phyloP scores from a whole-genome alignment of 2,113 vertebrate species.

The Orientallactaga bullata region DNA sequence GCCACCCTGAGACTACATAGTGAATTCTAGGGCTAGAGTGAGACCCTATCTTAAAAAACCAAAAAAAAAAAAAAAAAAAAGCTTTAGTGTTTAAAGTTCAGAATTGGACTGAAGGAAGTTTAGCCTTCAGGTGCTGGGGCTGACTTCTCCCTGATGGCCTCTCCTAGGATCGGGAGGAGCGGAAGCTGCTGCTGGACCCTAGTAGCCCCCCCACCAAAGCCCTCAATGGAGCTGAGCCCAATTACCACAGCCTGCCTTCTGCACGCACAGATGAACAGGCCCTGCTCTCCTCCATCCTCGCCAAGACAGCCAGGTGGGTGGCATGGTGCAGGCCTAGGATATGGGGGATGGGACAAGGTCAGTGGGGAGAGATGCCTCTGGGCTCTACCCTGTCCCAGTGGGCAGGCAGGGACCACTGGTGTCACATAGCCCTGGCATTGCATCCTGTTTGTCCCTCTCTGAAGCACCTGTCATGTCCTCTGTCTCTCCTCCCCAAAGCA shows the following conservation, averaged over 20 bases:
- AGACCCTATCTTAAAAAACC: no score
- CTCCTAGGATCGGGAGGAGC: constrained; percentile 89
- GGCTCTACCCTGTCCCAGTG: not conserved
- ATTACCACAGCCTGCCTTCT: constrained; percentile 89
- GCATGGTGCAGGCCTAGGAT: not conserved
- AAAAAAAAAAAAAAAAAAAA: no score
- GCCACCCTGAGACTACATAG: no score
- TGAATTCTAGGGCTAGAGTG: no score
- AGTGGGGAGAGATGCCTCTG: not conserved
- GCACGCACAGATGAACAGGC: constrained; percentile 96
- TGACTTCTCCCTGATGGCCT: constrained; percentile 35
- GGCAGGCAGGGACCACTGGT: not conserved
- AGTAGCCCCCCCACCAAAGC: constrained; percentile 93
- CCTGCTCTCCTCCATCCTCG: constrained; percentile 95
- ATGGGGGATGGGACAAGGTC: not conserved
- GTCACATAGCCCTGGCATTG: not conserved
- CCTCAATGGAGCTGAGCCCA: constrained; percentile 92
- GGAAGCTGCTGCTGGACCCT: constrained; percentile 91
- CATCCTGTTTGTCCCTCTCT: not conserved
- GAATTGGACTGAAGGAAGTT: constrained; percentile 18
- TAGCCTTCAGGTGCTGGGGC: not conserved
- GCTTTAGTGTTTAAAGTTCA: constrained; percentile 48
- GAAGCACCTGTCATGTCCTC: constrained; percentile 42
- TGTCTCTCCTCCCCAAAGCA: constrained; percentile 86
- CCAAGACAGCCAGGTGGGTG: constrained; percentile 95